Evolutionary conservation across 1,140 invertebrate genomes (phyloP).

Genomic region (Drosophila ambigua): DNA sequence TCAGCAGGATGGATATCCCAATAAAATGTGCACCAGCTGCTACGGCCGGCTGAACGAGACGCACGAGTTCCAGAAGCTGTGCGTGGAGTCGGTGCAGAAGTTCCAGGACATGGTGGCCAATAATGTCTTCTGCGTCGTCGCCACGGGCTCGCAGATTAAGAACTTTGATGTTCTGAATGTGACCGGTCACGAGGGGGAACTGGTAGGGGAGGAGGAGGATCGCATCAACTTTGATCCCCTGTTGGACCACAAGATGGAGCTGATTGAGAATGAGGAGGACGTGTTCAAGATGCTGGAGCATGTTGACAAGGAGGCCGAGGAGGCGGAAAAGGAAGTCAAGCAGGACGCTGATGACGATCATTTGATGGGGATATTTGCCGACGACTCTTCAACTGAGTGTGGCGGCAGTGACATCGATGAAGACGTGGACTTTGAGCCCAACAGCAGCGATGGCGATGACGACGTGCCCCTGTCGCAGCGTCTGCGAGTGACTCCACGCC

Average conservation of each 20-base stretch:
- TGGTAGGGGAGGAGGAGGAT: conserved; percentile 66
- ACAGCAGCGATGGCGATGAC: conserved; percentile 69
- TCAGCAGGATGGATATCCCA: conserved; percentile 73
- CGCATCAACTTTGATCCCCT: conserved; percentile 78
- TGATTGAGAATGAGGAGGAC: conserved; percentile 78
- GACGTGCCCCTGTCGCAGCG: conserved; percentile 71
- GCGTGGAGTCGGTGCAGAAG: conserved; percentile 67
- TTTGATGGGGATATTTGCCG: conserved; percentile 33
- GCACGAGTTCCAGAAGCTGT: conserved; percentile 76
- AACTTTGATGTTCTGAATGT: conserved; percentile 63
- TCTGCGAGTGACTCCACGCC: conserved; percentile 20
- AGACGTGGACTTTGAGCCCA: conserved; percentile 53
- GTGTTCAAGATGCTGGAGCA: conserved; percentile 80
- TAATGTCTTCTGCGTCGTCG: conserved; percentile 40
- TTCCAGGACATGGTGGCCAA: conserved; percentile 72
- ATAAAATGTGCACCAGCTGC: conserved; percentile 67
- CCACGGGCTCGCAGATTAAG: conserved; percentile 34
- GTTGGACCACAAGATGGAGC: conserved; percentile 77
- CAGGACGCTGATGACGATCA: conserved; percentile 37
- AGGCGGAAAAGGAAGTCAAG: conserved; percentile 58
- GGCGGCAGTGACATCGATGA: conserved; percentile 40
- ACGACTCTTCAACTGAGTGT: conserved; percentile 36
- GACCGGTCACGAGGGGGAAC: conserved; percentile 42
- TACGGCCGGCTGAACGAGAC: conserved; percentile 66
- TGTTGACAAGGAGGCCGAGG: conserved; percentile 74